Evolutionary conservation across 2,113 vertebrate genomes (phyloP).

Genomic region (Halcyon senegalensis): DNA sequence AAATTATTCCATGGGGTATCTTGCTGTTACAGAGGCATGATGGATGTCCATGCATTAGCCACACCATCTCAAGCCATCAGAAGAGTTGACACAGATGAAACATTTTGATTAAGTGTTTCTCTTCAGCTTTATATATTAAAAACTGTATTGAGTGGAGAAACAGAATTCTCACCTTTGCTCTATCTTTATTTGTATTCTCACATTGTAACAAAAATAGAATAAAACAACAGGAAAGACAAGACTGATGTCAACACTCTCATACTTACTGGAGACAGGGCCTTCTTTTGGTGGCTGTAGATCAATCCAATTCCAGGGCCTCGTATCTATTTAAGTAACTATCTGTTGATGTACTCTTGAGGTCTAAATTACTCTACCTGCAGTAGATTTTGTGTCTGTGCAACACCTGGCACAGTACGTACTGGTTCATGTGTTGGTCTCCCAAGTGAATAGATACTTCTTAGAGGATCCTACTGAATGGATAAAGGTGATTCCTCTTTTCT

Average conservation of each 20-base stretch:
- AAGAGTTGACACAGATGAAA: constrained; percentile 37
- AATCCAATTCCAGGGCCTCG: not conserved
- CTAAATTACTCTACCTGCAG: not conserved
- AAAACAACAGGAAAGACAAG: not conserved
- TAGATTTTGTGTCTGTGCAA: not conserved
- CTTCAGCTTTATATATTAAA: constrained; percentile 37
- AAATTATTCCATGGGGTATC: constrained; percentile 57
- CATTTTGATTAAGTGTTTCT: constrained; percentile 17
- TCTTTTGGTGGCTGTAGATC: not conserved
- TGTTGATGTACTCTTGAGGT: not conserved
- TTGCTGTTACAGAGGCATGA: constrained; percentile 30
- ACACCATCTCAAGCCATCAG: constrained; percentile 32
- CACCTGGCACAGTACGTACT: not conserved
- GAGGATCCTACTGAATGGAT: not conserved
- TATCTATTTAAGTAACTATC: not conserved
- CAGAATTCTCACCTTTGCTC: not conserved
- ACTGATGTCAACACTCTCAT: not conserved
- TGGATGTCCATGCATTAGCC: constrained; percentile 43
- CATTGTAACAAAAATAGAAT: not conserved
- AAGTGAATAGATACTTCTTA: not conserved
- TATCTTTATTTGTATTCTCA: not conserved
- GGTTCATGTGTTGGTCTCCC: not conserved
- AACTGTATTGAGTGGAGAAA: not conserved
- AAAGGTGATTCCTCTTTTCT: not conserved
- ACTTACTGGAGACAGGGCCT: not conserved